Evolutionary conservation across 1,140 invertebrate species (phyloP).

Genomic region (Tribolium castaneum): DNA sequence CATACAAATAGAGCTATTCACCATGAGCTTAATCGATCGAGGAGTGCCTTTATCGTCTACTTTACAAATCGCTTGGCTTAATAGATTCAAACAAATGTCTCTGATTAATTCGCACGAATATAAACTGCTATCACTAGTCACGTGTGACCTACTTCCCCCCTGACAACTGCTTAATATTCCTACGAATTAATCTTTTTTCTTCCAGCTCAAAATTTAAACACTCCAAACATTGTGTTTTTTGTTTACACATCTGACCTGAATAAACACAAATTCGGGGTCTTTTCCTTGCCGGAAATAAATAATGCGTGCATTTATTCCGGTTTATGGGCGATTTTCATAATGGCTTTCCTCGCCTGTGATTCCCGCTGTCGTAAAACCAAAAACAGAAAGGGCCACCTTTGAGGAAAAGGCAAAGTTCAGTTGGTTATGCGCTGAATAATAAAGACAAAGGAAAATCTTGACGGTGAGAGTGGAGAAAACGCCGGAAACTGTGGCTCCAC

Average conservation of each 20-base stretch:
- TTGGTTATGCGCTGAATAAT: constrained; percentile 18
- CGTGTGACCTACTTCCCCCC: background rate
- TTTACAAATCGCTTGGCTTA: background rate
- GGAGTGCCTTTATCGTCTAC: no score
- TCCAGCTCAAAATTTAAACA: no score
- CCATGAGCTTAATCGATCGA: background rate
- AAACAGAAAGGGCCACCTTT: background rate
- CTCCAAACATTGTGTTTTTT: background rate
- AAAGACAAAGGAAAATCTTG: constrained; percentile 7
- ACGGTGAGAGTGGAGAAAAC: background rate
- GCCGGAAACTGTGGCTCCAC: constrained; percentile 6
- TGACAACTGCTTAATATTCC: background rate
- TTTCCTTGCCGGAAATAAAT: background rate
- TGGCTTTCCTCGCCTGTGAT: background rate
- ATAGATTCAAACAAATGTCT: background rate
- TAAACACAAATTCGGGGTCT: background rate
- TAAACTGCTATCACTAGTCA: background rate
- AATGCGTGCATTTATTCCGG: background rate
- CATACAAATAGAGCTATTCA: background rate
- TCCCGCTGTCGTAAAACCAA: background rate
- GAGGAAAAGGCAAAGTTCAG: background rate
- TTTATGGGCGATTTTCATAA: constrained; percentile 24
- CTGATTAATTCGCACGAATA: background rate
- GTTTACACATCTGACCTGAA: constrained; percentile 10
- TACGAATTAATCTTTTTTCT: background rate